Percentiles rank a stretch among this genome's conserved stretches.
Evolutionary conservation across 2,797 vertebrate species (phyloP).

Genomic region (Furcifer pardalis): DNA sequence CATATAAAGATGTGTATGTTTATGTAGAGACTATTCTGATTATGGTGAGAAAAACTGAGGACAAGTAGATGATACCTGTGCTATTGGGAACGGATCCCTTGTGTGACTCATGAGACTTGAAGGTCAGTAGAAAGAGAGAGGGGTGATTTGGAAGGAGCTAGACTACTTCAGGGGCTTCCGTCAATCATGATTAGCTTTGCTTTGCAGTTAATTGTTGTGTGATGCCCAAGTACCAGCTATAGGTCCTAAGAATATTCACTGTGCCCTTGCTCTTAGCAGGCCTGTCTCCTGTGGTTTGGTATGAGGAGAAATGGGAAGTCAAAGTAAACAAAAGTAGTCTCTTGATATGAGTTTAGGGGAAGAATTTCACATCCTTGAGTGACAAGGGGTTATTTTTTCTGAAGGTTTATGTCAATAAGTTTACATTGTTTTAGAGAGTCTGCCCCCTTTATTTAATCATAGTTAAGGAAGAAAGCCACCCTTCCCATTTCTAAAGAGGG

Average conservation of each 20-base stretch:
- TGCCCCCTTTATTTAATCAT: not conserved
- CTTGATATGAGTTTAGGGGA: not conserved
- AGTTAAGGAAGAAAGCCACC: not conserved
- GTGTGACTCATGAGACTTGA: slow-evolving; percentile 31
- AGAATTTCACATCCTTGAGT: not conserved
- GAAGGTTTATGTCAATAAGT: not conserved
- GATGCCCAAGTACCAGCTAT: slow-evolving; percentile 53
- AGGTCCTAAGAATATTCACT: slow-evolving; percentile 51
- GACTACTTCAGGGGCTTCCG: slow-evolving; percentile 66
- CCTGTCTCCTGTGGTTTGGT: not conserved
- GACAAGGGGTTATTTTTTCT: slow-evolving; percentile 37
- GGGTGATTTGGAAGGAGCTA: slow-evolving; percentile 45
- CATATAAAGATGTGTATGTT: not conserved
- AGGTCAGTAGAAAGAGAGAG: slow-evolving; percentile 64
- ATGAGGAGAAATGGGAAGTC: not conserved
- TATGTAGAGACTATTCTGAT: not conserved
- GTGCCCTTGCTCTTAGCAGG: slow-evolving; percentile 45
- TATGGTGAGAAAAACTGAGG: not conserved
- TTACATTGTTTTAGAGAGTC: slow-evolving; percentile 35
- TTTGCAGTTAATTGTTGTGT: slow-evolving; percentile 76
- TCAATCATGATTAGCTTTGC: slow-evolving; percentile 76
- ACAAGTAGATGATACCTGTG: not conserved
- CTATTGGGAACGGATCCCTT: slow-evolving; percentile 14
- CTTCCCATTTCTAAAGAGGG: too few species aligned
- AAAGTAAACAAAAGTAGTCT: slow-evolving; percentile 43